Base-by-base conservation (phyloP, 2,888 invertebrate genomes). In the Heliconius aoede region DNA sequence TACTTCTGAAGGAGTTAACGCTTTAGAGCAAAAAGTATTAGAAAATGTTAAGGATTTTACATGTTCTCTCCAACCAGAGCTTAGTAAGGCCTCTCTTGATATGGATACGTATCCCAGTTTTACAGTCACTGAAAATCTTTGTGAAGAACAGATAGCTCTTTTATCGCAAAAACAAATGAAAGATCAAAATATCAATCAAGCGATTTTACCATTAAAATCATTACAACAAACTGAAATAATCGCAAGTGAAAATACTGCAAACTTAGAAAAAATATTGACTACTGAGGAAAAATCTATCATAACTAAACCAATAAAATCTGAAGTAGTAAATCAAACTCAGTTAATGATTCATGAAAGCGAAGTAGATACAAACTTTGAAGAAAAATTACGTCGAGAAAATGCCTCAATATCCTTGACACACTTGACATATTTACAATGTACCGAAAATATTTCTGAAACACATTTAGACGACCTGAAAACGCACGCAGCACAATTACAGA, bases 71-170 rank as follows among this genome's bases (percentile, higher is more conserved):
- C 79, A 82, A 78, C 81, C 85, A 51, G 88, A 89, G 72, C 74
- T 73, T 51, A 88, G 81, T 72, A 85, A 83, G 80, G 91, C 88
- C 28, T 81, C 79, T 32, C 30, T 87, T 55, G 88, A 88, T 72
- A 60, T 92, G 61, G 88, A 89, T 84, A 83, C 88, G 21, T 84
- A 87, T 77, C 87, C 88, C 80, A 88, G 87, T 62, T 91, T 86
- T 79, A 83, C 83, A 40, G 86, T 90, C 15, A 83, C 83, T 28
- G 90, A 93, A 86, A 87, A 88, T 76, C 64, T 88, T 26, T 74
- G 85, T 36, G 92, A 93, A 5, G 95, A 95, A 82, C 89, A 89
- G 79, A 90, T 95, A 82, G 89, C 89, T 67, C 80, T 88, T 76
- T 91, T 95, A 36, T 81, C 81, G 75, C 85, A 88, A 11, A 82